phyloP scores from a whole-genome alignment of 2,113 vertebrate species.

The Chlamydotis undulata region DNA sequence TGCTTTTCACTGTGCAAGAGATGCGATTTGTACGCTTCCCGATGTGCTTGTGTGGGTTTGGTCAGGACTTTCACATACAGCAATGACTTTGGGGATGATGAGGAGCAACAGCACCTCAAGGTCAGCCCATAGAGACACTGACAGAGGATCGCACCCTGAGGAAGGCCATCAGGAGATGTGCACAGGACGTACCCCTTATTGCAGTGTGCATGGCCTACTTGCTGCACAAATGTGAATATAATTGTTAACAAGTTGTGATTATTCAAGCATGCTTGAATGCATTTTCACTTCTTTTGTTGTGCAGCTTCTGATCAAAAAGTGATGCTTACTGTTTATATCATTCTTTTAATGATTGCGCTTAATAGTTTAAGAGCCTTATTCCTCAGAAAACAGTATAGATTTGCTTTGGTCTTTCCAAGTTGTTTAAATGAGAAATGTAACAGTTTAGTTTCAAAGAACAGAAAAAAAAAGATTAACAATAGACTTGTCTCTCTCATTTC shows the following conservation, averaged over 20 bases:
- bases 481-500: neutral
- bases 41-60: accelerated
- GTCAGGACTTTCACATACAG: neutral
- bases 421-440: neutral
- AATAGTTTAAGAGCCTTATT: neutral
- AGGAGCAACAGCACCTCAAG: neutral
- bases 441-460: neutral
- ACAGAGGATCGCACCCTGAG: neutral
- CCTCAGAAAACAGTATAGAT: neutral
- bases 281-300: neutral
- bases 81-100: neutral
- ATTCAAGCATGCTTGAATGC: neutral
- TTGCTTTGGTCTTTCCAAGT: neutral
- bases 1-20: accelerated
- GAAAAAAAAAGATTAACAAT: neutral
- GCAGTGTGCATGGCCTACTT: neutral
- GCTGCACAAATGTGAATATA: neutral
- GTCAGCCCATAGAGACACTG: neutral
- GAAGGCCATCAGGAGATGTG: neutral
- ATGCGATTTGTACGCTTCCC: accelerated
- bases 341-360: neutral
- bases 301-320: neutral
- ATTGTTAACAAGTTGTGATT: neutral
- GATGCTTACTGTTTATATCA: neutral
- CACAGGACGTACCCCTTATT: neutral